Percentiles rank a stretch among this genome's conserved stretches.
These are phyloP conservation scores for Sciurus niger DNA, from an alignment of 2,113 vertebrate species.

Conservation along the genomic window DNA sequence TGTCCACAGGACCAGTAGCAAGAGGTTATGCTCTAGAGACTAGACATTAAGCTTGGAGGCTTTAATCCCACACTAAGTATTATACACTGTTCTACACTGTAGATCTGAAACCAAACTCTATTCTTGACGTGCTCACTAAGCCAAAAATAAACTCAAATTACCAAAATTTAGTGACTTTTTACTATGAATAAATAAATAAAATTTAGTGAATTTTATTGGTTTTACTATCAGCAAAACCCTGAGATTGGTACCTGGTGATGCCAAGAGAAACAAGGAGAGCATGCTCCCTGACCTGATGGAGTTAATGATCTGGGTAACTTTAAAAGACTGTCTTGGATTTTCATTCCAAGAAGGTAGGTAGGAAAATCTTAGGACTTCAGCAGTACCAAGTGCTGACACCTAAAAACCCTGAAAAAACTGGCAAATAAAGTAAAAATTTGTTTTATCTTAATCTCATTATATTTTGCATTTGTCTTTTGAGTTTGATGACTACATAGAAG, in stretches of 20 bases:
- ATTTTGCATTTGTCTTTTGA: slow-evolving; percentile 13
- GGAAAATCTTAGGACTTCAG: not conserved
- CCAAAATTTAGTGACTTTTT: not conserved
- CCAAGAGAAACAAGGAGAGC: not conserved
- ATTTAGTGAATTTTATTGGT: too few relatives aligned
- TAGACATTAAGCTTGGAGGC: not conserved
- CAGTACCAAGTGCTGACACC: not conserved
- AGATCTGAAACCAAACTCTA: not conserved
- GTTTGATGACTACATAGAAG: not conserved
- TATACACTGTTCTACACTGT: not conserved
- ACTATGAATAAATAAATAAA: too few relatives aligned
- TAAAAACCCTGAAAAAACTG: not conserved
- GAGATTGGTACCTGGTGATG: not conserved
- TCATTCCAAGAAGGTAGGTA: not conserved
- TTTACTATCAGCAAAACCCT: not conserved
- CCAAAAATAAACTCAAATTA: not conserved
- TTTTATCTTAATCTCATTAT: not conserved
- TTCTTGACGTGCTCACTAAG: not conserved
- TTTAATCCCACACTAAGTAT: not conserved
- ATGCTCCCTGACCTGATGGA: not conserved
- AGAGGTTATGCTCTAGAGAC: not conserved
- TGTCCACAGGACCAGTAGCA: not conserved
- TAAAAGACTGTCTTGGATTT: not conserved
- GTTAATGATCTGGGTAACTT: not conserved
- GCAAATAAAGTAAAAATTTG: not conserved